Evolutionary conservation across 2,888 invertebrate genomes (phyloP), one percentile per base, ranked within the genome.

Genomic region (Dione vanillae): DNA sequence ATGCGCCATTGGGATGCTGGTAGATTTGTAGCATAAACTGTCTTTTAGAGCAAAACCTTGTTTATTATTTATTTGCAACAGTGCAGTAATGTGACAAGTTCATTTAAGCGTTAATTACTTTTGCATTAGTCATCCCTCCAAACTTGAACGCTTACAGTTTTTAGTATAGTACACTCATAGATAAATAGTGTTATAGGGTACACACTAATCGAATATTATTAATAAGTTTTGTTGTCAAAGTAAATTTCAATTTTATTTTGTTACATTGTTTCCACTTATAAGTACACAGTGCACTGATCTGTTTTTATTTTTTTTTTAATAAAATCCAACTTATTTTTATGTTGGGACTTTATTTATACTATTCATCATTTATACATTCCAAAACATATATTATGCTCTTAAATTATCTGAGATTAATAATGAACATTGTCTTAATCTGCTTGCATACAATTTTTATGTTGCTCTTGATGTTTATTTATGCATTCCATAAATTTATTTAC

Each of bases 401-500:
- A 11, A 19, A 62, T 45, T 16, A 59, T 43, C 66, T 69, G 73
- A 74, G 73, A 74, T 74, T 70, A 68, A 69, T 49, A 68, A 35
- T 62, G 69, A 47, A 45, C 68, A 74, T 51, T 51, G 16, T 62
- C 11, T 76, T 67, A 78, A 77, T 79, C 69, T 80, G 78, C 79
- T 79, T 82, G 82, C 82, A 82, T 85, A 72, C 74, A 71, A 73
- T 72, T 74, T n/a, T 67, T 64, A 75, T 65, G 19, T 64, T 47
- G 78, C 76, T 79, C 79, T 78, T 78, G 72, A 79, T 68, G 43
- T 45, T 54, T 51, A 12, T 62, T 79, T 73, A 83, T 82, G 82
- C 91, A 91, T 91, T 92, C 91, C 91, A 88, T 78, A 77, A 81
- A 80, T 77, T 65, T 74, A 69, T 78, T 78, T 75, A 79, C 78